Evolutionary conservation across 2,113 vertebrate genomes (phyloP).

Genomic region (Heterotilapia buettikoferi): DNA sequence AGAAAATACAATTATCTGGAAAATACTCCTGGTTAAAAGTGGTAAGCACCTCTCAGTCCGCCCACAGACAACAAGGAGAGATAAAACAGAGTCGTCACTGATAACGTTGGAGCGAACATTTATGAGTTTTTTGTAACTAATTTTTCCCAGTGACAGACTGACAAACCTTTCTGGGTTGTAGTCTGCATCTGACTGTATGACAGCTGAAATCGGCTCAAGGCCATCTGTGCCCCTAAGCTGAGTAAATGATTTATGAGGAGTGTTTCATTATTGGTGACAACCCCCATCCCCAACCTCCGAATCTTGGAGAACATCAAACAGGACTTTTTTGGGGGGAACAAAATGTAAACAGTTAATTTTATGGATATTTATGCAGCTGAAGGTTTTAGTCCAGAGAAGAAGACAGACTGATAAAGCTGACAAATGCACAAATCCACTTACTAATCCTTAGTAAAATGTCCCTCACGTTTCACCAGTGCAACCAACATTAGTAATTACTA

Average conservation of each 20-base stretch:
- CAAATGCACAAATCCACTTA: not conserved
- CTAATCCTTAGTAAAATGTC: not conserved
- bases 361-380: not conserved
- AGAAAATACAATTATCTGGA: not conserved
- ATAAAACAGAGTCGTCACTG: not conserved
- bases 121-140: not conserved
- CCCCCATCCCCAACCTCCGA: not conserved
- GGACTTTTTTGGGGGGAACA: accelerated
- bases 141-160: not conserved
- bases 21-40: not conserved
- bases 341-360: not conserved
- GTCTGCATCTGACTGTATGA: not conserved
- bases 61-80: not conserved
- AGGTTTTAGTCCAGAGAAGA: not conserved
- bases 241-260: not conserved
- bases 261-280: not conserved
- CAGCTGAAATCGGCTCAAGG: not conserved
- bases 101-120: not conserved
- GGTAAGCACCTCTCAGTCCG: not conserved
- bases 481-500: not conserved
- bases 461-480: not conserved
- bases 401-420: not conserved
- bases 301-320: not conserved
- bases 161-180: not conserved
- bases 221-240: not conserved